These are phyloP conservation scores for Drosophila yakuba DNA, from an alignment of 1,140 invertebrate genomes.

Conservation along the genomic window DNA sequence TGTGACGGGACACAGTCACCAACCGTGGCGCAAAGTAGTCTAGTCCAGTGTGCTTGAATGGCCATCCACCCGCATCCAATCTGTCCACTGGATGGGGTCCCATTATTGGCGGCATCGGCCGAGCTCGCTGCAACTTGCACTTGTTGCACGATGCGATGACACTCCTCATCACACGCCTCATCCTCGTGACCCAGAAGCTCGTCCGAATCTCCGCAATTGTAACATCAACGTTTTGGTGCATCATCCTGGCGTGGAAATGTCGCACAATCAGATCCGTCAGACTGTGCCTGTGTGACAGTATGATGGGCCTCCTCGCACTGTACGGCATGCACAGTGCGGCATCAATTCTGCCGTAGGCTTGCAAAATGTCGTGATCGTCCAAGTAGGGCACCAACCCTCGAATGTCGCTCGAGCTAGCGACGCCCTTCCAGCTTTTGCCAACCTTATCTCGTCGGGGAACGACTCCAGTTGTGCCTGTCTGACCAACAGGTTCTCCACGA, in stretches of 20 bases:
- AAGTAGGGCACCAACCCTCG: conserved; percentile 2
- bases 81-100: no score
- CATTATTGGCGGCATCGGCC: no score
- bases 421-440: background rate
- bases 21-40: no score
- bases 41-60: no score
- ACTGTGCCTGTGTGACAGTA: background rate
- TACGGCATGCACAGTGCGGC: conserved; percentile 4
- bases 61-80: no score
- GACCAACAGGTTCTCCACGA: conserved; percentile 7
- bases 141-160: background rate
- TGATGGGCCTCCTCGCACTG: background rate
- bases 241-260: conserved; percentile 5
- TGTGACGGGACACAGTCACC: no score
- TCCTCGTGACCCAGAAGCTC: conserved; percentile 6
- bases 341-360: conserved; percentile 8
- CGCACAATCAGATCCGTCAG: background rate
- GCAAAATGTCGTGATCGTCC: background rate
- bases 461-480: background rate
- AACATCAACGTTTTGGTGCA: conserved; percentile 17
- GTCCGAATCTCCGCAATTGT: conserved; percentile 21
- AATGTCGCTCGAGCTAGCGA: background rate
- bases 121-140: background rate
- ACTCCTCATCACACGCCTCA: background rate
- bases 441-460: conserved; percentile 2